phyloP scores from a whole-genome alignment of 2,113 vertebrate genomes.

The Bubo scandiacus region DNA sequence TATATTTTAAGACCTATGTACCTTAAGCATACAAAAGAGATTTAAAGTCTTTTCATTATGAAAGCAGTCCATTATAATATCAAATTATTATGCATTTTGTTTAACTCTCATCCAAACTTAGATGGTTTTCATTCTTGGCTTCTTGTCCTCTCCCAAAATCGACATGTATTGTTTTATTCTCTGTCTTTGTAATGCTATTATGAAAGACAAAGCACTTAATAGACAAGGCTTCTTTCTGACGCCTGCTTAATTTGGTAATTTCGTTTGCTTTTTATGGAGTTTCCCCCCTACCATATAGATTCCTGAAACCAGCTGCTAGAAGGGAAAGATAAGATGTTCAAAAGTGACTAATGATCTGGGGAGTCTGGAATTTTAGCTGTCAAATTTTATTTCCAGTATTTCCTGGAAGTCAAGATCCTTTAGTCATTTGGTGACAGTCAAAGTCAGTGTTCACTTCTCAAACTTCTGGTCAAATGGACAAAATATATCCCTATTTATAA shows the following conservation, averaged over 20 bases:
- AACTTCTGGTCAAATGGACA: background rate
- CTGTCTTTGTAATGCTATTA: background rate
- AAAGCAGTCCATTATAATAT: background rate
- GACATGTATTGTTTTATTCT: background rate
- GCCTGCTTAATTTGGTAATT: background rate
- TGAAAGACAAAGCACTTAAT: background rate
- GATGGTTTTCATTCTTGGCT: background rate
- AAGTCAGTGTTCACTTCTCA: background rate
- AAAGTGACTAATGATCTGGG: background rate
- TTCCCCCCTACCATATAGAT: background rate
- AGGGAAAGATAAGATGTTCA: background rate
- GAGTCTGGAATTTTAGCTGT: background rate
- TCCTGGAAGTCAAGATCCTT: background rate
- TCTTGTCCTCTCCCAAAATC: background rate
- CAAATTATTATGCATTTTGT: background rate
- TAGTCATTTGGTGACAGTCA: background rate
- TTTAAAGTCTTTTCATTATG: background rate
- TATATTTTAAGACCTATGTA: background rate
- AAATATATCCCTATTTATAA: background rate
- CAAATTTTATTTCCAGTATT: background rate
- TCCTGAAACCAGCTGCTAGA: background rate
- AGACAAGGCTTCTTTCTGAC: background rate
- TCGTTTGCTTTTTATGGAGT: background rate
- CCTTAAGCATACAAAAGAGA: background rate
- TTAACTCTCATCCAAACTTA: background rate